Evolutionary conservation across 2,888 invertebrate genomes (phyloP), one percentile per base, ranked within the genome.

Genomic region (Rugalucina vietnamica): DNA sequence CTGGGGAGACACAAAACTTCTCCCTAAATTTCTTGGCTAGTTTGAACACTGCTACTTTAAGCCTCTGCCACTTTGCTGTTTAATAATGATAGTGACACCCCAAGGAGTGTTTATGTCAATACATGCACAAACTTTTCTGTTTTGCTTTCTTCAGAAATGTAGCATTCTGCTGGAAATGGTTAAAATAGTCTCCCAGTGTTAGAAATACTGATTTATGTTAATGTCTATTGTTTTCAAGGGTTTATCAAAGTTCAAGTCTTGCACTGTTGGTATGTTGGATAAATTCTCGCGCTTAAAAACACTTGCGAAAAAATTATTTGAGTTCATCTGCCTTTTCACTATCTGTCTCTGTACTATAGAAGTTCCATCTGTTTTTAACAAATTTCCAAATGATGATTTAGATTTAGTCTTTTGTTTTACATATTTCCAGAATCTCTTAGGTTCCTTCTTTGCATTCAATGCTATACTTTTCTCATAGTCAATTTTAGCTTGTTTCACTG

Each of bases 371-470:
- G 8, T 39, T 37, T 12, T 39, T 18, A 18, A 21, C 8, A 73
- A 34, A 39, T 75, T 75, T 21, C 14, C n/a, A 8, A 75, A n/a
- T 27, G 8, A 5, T 12, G 50, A 50, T 24, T 50, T 8, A 14
- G 76, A n/a, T 36, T 76, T 76, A 12, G 54, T 76, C 29, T 76
- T 57, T 10, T 32, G 21, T 24, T 65, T 57, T 12, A 76, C 76
- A 65, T 65, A 76, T 36, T 37, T 57, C 76, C 76, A 76, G 37
- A 76, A 57, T 34, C 65, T 60, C 37, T 76, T 76, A 12, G 43
- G 39, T 29, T 75, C 75, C 21, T 14, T 27, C 34, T 75, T 75
- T 8, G 75, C 75, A 12, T 57, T 75, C 10, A 4, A 10, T 12
- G 75, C 24, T 43, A 75, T 75, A 12, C 12, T 50, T 54, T 32